Evolutionary conservation across 2,113 vertebrate species (phyloP), one percentile per base, ranked within the genome.

Genomic region (Macquaria ambigua): DNA sequence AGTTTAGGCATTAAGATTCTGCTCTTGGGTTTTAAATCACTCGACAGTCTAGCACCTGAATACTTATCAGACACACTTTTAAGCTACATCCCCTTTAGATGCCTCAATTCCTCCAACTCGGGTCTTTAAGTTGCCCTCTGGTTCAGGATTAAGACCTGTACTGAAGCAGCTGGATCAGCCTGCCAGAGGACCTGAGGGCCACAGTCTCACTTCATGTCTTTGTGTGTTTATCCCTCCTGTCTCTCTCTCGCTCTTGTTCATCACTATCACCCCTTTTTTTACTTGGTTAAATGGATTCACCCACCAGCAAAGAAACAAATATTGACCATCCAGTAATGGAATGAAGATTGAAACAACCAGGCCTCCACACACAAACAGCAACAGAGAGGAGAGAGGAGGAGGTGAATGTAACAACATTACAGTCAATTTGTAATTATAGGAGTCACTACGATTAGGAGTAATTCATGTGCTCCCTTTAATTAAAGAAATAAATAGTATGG

Each of bases 351-450:
- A 85, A 43, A n/a, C 72, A 39, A 37, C 25, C 15, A 3, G 31
- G 34, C 62, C 10, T 25, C 63, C 34, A 11, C 53, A 28, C 25
- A 61, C 28, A 52, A 70, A 52, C 58, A 46, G 52, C 58, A 21
- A 34, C 39, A 21, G 50, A 66, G 63, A 55, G n/a, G 39, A 74
- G 31, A 28, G 50, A 64, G 28, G 70, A 59, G 74, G 70, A 71
- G 64, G 61, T 25, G 61, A 31, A 62, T 25, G 50, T 67, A 62
- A 43, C 34, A 75, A 55, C 78, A 79, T 59, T 77, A 81, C 28
- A 72, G 70, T 84, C 81, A 39, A 15, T 69, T 81, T 82, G 79
- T 85, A 89, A 89, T 89, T 89, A 87, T 34, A 74, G 59, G 64
- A 74, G 59, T 87, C 55, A 31, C 31, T 48, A 72, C 4, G 70